Evolutionary conservation across 2,113 vertebrate species (phyloP).

Genomic region (Onychostruthus taczanowskii): DNA sequence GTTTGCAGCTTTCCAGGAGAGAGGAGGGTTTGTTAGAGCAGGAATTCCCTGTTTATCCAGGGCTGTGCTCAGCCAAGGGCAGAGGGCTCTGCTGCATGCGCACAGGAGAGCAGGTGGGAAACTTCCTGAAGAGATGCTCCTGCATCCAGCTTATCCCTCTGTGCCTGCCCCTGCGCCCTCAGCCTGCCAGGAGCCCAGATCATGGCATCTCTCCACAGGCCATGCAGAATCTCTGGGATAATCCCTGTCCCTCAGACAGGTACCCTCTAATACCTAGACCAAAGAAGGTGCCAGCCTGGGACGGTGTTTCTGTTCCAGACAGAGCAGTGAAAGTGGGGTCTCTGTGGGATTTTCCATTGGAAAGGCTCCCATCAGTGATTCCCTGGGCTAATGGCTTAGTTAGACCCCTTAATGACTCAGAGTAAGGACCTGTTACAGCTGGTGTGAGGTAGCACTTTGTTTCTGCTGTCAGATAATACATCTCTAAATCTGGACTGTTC

Average conservation of each 20-base stretch:
- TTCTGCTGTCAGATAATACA: slow-evolving; percentile 18
- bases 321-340: background rate
- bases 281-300: background rate
- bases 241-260: background rate
- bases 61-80: background rate
- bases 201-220: background rate
- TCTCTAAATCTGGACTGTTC: slow-evolving; percentile 11
- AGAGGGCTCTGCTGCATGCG: background rate
- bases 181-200: rapidly evolving
- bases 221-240: rapidly evolving
- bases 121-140: background rate
- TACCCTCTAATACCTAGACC: background rate
- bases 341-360: background rate
- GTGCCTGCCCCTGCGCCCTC: background rate
- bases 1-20: background rate
- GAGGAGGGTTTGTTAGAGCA: background rate
- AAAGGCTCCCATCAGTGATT: background rate
- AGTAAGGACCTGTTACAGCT: background rate
- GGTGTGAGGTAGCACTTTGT: slow-evolving; percentile 1
- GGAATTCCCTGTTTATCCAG: background rate
- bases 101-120: background rate
- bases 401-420: background rate
- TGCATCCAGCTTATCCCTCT: background rate
- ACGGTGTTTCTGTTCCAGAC: background rate
- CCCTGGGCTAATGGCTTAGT: background rate